phyloP scores from a whole-genome alignment of 64 coral and sea anemone species.

The Porites lutea region DNA sequence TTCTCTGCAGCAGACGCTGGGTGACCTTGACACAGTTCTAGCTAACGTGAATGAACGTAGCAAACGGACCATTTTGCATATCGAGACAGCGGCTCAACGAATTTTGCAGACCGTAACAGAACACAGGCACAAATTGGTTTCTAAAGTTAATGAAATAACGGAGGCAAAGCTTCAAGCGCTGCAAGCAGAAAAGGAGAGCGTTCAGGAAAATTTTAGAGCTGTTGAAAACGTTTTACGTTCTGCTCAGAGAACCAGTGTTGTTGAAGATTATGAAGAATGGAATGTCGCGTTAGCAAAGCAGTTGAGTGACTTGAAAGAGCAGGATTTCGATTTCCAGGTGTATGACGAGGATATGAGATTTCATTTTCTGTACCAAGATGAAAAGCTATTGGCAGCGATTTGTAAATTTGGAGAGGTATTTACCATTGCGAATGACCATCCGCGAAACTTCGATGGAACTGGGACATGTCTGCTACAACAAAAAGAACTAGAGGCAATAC shows the following conservation, averaged over 20 bases:
- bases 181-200: neutral
- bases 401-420: conserved; percentile 7
- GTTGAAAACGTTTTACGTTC: neutral
- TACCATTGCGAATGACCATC: neutral
- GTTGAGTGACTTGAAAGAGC: neutral
- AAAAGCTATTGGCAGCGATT: conserved; percentile 18
- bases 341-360: conserved; percentile 19
- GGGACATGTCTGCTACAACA: neutral
- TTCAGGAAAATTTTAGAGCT: conserved; percentile 13
- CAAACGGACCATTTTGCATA: neutral
- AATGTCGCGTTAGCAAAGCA: neutral
- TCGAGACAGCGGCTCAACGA: conserved; percentile 6
- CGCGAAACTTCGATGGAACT: neutral
- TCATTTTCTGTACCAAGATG: conserved; percentile 1
- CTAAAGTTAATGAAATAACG: conserved; percentile 4
- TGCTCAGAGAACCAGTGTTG: neutral
- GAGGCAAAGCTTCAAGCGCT: conserved; percentile 5
- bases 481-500: neutral
- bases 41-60: conserved; percentile 1
- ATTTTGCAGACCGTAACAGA: neutral
- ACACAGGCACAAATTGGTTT: conserved; percentile 11
- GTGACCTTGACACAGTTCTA: neutral
- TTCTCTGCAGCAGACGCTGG: neutral
- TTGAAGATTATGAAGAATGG: neutral
- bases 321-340: neutral